Base-by-base conservation (phyloP, 2,888 invertebrate species). In the Dichetophora obliterata region DNA sequence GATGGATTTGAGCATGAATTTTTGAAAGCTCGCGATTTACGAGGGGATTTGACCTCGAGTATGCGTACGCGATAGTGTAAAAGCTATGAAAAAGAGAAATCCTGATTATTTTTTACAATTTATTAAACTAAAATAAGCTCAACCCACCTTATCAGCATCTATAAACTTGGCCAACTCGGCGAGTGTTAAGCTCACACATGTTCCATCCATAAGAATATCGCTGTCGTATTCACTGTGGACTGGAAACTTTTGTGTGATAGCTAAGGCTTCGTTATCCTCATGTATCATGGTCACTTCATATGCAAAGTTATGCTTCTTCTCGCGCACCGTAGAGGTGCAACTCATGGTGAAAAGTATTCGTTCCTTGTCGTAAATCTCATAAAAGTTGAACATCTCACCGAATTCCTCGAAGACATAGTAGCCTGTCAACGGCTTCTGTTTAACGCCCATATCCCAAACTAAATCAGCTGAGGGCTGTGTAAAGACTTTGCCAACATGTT, bases 401-500 rank as follows among this genome's bases (percentile, higher is more conserved):
- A 79, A 86, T 3, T 85, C 84, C 77, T 87, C 84, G 72, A 89
- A 89, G 14, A 89, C 87, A 75, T 88, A 89, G 72, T 89, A 89
- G 0, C 88, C 88, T 5, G 87, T 85, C 1, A 89, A 80, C 0
- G 88, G 86, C 34, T 86, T 85, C n/a, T 84, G 81, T n/a, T 85
- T 84, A 57, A 81, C 77, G 3, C 78, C 81, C 85, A 89, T 84
- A 74, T 88, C 83, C 89, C 88, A 89, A 1, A 82, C 80, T 27
- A 88, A 79, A 65, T 87, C 82, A 0, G 82, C 83, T 0, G 76
- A 81, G 37, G 79, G 79, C 0, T 80, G 57, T 9, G 76, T 78
- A 65, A 86, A 88, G 5, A 92, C 91, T 81, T 90, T 91, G 75
- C 91, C 88, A 71, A 89, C 88, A 82, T 92, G 92, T 16, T 90